Base-by-base conservation (phyloP, 2,797 vertebrate species). In the Poecilia picta region DNA sequence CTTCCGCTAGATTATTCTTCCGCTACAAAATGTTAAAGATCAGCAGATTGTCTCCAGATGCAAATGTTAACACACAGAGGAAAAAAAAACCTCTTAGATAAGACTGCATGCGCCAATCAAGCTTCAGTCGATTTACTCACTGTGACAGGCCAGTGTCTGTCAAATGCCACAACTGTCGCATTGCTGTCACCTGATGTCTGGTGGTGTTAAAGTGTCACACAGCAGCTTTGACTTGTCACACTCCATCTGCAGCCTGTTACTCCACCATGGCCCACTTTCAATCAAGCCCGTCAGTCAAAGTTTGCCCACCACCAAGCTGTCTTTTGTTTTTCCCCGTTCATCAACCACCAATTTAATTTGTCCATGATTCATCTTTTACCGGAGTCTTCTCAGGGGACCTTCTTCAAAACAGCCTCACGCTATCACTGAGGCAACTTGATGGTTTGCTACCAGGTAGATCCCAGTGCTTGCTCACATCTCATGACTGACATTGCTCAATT, bases 101-200 rank as follows among this genome's bases (percentile, higher is more conserved):
- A 79, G 79, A 79, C 89, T 79, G 82, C 55, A 28, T 47, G 73
- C 90, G 93, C 81, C 93, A 94, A 89, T 95, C 93, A 93, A 75
- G 87, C 86, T 77, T 92, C 83, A 66, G 79, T 80, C 76, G 84
- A 90, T 93, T 91, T 91, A 91, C 87, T 87, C 79, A 28, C 81
- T 31, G 83, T 92, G 93, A 93, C 94, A 95, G 85, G 90, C 85
- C 72, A 88, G 89, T 89, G 94, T 94, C 94, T 89, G 73, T 96
- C 94, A 95, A 90, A 87, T 73, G 70, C 81, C 83, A 90, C 85
- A 77, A 81, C 81, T 76, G 83, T 85, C 45, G n/a, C 55, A 16
- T 73, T 12, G 78, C 83, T 64, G 51, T 72, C 53, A 76, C 85
- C 84, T 88, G 55, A 79, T 81, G 85, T 85, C 85, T 88, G 87